phyloP scores from a whole-genome alignment of 2,113 vertebrate genomes.

The Vulpes lagopus region DNA sequence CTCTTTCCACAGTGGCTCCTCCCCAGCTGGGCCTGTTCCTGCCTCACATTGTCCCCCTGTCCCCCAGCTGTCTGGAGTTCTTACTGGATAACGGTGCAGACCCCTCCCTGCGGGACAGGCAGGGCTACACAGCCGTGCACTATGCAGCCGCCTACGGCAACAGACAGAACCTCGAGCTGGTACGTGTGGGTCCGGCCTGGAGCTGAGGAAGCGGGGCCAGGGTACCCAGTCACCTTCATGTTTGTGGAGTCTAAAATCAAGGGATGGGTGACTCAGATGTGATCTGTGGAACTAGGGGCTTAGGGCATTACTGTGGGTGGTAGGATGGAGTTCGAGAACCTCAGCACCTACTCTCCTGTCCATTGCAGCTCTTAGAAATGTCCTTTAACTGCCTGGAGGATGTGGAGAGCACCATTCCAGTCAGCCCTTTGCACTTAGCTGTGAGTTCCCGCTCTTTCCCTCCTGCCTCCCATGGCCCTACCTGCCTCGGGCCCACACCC shows the following conservation, averaged over 20 bases:
- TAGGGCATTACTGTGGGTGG: not conserved
- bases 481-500: too few species aligned
- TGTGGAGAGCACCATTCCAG: constrained; percentile 95
- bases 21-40: not conserved
- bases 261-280: not conserved
- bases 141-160: constrained; percentile 97
- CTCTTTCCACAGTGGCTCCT: not conserved
- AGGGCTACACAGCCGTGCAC: constrained; percentile 97
- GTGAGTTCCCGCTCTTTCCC: constrained; percentile 88
- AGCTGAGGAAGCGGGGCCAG: not conserved
- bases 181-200: constrained; percentile 79
- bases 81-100: constrained; percentile 97
- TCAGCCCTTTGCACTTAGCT: constrained; percentile 98
- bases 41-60: constrained; percentile 37
- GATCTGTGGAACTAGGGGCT: not conserved
- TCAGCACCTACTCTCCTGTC: constrained; percentile 27
- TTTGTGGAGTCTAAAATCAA: not conserved
- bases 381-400: constrained; percentile 98
- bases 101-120: constrained; percentile 94
- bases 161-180: constrained; percentile 97
- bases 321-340: not conserved
- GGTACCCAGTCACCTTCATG: not conserved
- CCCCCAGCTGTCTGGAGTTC: constrained; percentile 95
- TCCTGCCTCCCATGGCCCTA: not conserved
- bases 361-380: constrained; percentile 95